Conservation (phyloP, 2,888 invertebrate genomes). For the Myopa tessellatipennis region DNA sequence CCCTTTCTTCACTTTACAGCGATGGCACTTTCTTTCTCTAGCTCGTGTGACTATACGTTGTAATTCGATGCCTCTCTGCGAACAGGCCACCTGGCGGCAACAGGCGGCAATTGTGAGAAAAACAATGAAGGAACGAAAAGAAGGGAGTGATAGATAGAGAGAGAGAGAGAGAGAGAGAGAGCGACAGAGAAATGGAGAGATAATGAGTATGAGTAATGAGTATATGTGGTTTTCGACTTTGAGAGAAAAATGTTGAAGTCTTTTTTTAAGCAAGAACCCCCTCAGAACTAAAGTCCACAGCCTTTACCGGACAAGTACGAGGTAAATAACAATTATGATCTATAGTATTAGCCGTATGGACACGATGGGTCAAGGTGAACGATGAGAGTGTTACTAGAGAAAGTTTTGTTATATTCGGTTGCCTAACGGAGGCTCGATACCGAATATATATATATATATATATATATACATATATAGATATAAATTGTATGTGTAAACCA, state of each 20-base stretch:
- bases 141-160: neutral
- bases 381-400: no score
- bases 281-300: no score
- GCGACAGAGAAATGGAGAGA: neutral
- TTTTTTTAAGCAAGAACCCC: neutral
- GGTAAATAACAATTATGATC: no score
- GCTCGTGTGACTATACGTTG: conserved; percentile 33
- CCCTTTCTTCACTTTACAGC: conserved; percentile 65
- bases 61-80: neutral
- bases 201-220: conserved; percentile 16
- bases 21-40: conserved; percentile 49
- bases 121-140: neutral
- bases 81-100: conserved; percentile 1
- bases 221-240: neutral
- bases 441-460: no score
- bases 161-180: conserved; percentile 11
- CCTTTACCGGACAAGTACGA: no score
- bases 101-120: neutral
- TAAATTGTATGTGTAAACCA: neutral
- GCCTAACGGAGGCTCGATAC: no score
- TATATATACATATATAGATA: neutral
- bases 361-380: no score
- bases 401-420: no score
- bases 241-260: neutral
- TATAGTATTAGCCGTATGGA: no score